These are phyloP conservation scores for Nothobranchius kuhntae DNA, from an alignment of 2,113 vertebrate genomes.

Conservation along the genomic window DNA sequence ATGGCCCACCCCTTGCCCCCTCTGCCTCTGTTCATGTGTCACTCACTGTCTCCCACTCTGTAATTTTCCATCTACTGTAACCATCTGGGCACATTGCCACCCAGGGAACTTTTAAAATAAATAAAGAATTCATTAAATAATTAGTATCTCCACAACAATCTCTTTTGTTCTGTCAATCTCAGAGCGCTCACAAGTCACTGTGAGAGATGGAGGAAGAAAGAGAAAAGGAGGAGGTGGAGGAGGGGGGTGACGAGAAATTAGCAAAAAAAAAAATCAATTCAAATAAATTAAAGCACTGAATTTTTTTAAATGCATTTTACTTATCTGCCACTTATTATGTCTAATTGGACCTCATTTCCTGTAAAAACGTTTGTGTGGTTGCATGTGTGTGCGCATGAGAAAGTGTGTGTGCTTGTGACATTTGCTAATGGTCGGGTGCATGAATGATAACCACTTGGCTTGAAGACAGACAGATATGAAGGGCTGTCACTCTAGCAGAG, in stretches of 20 bases:
- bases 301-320: constrained; percentile 75
- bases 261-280: constrained; percentile 70
- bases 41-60: constrained; percentile 74
- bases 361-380: constrained; percentile 21
- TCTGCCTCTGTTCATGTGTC: constrained; percentile 73
- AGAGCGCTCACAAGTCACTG: constrained; percentile 71
- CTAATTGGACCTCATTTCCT: constrained; percentile 82
- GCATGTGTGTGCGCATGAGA: constrained; percentile 1
- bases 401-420: constrained; percentile 69
- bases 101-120: constrained; percentile 80
- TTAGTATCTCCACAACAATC: constrained; percentile 78
- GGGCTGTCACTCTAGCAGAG: constrained; percentile 71
- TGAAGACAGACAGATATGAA: constrained; percentile 73
- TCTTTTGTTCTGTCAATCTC: constrained; percentile 80
- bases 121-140: constrained; percentile 83
- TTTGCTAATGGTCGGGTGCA: constrained; percentile 76
- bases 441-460: constrained; percentile 74
- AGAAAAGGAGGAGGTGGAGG: constrained; percentile 5
- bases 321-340: constrained; percentile 79
- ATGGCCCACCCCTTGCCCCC: constrained; percentile 62
- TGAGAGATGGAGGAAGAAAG: constrained; percentile 56
- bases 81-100: constrained; percentile 70
- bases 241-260: constrained; percentile 38
- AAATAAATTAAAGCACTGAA: constrained; percentile 68
- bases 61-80: constrained; percentile 79